A percentile compares a stretch with the other conserved stretches of the same genome.
These are phyloP conservation scores for Cydia splendana DNA, from an alignment of 1,140 invertebrate genomes.

Conservation along the genomic window DNA sequence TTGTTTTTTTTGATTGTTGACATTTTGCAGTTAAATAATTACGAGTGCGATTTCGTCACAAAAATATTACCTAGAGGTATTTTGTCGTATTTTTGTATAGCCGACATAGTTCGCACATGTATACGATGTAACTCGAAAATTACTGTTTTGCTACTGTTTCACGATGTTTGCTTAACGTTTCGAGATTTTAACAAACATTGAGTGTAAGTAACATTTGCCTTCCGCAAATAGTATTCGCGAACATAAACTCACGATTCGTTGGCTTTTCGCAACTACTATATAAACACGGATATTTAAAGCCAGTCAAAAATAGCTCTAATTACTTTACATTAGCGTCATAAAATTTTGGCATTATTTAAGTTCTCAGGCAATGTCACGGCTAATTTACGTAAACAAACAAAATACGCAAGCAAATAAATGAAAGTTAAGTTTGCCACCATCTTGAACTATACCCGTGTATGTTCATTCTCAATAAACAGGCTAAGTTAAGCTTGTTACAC, in stretches of 20 bases:
- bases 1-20: no score
- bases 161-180: constrained; percentile 11
- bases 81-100: neutral
- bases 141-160: constrained; percentile 29
- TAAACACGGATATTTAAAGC: neutral
- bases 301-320: neutral
- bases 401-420: neutral
- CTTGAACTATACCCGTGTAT: constrained; percentile 3
- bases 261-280: constrained; percentile 7
- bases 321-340: neutral
- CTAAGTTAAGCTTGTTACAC: constrained; percentile 25
- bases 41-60: no score
- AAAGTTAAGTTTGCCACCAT: neutral
- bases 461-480: constrained; percentile 15
- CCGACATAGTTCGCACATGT: neutral
- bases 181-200: constrained; percentile 11
- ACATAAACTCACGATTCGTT: neutral
- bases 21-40: no score
- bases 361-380: neutral
- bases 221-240: constrained; percentile 24
- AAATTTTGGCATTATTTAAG: constrained; percentile 4
- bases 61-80: no score
- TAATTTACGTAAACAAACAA: constrained; percentile 25
- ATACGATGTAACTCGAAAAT: neutral
- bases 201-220: constrained; percentile 1